Evolutionary conservation across 37 sponge, comb jelly and placozoan species (phyloP), one percentile per base, ranked within the genome.

Genomic region (Petrosia ficiformis): DNA sequence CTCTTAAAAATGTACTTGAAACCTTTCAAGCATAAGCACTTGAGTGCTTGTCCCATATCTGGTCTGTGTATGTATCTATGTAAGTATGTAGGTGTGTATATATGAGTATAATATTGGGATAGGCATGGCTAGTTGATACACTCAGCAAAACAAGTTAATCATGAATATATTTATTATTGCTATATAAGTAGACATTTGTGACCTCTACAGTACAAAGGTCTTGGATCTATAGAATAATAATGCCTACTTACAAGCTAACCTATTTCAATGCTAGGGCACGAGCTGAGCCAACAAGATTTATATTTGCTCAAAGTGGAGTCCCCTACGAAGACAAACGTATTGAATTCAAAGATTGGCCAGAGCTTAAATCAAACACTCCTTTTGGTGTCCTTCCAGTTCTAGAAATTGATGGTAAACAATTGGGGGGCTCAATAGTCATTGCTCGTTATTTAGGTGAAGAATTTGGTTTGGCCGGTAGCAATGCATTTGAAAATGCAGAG

Each of bases 361-460:
- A 48, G 25, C 59, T 73, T 37, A 89, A 83, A 42, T 80, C 80
- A 36, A 83, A 59, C 3, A 75, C 80, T 0, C 89, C 89, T 0
- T 83, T 68, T 44, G 89, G 80, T 24, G 6, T 38, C 11, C 2
- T 89, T 24, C 89, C 89, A 8, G 80, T 83, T 1, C 65, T 89
- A 44, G 84, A 89, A 4, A 71, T 83, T 11, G 89, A 89, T 54
- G 89, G 89, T 0, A 83, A 89, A 66, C 26, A 65, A 44, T n/a
- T 89, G 19, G 80, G 80, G 11, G 84, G 89, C 0, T 78, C 56
- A 38, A 54, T 37, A 8, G 54, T 68, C 0, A 89, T 89, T 0
- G 77, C 67, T 2, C 69, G 84, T 3, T 89, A 74, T 57, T 44
- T 89, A 6, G 89, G 79, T n/a, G 80, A 83, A 77, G 34, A 79